phyloP scores from a whole-genome alignment of 2,888 invertebrate species.

The Nymphalis polychloros region DNA sequence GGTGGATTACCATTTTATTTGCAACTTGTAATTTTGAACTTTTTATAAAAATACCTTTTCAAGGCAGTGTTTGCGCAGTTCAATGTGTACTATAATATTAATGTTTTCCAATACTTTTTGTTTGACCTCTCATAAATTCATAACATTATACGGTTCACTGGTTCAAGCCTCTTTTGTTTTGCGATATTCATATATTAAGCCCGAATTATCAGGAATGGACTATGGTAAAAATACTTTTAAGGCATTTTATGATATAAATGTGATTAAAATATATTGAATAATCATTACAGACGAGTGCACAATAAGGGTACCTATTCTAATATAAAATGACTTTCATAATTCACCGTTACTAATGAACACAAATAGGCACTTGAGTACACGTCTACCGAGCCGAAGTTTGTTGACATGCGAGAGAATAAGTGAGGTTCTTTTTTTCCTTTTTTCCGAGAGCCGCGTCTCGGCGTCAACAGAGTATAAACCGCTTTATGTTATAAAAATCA shows the following conservation, averaged over 20 bases:
- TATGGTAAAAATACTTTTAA: neutral
- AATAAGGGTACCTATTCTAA: constrained; percentile 33
- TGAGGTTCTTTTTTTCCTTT: constrained; percentile 50
- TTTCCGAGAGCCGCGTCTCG: constrained; percentile 48
- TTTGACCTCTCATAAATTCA: constrained; percentile 33
- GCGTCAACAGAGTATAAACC: constrained; percentile 48
- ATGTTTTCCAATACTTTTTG: constrained; percentile 10
- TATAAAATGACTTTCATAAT: constrained; percentile 49
- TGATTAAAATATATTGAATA: constrained; percentile 15
- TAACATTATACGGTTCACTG: constrained; percentile 35
- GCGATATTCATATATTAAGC: constrained; percentile 30
- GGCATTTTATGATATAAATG: neutral
- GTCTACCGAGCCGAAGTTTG: constrained; percentile 50
- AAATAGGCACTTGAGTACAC: constrained; percentile 48
- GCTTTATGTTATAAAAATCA: constrained; percentile 63
- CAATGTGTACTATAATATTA: neutral
- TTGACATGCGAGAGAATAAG: constrained; percentile 51
- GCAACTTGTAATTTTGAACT: neutral
- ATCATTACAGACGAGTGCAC: constrained; percentile 34
- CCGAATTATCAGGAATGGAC: neutral
- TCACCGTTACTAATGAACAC: constrained; percentile 53
- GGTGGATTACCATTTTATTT: neutral
- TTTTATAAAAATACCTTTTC: neutral
- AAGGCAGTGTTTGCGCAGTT: neutral
- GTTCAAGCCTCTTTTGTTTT: constrained; percentile 34